Percentiles rank a stretch among this genome's conserved stretches.
Conservation (phyloP, 2,113 vertebrate species). For the Amblyornis subalaris region DNA sequence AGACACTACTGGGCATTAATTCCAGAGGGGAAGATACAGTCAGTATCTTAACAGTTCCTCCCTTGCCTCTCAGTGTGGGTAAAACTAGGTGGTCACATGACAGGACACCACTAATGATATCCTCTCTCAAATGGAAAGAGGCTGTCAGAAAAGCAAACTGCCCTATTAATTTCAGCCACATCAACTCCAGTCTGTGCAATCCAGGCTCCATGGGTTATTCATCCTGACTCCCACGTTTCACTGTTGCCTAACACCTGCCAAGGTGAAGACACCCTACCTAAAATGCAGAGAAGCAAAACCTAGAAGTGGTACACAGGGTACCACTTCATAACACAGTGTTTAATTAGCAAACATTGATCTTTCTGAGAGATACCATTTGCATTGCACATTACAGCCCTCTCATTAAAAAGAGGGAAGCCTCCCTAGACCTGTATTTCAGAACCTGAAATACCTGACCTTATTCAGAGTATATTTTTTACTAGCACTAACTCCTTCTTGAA, state of each 20-base stretch:
- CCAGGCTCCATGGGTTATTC: background rate
- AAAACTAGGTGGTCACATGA: background rate
- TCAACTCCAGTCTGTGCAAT: accelerated
- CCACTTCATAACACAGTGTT: background rate
- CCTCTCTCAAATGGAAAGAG: background rate
- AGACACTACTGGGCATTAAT: background rate
- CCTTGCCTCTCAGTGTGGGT: background rate
- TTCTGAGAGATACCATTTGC: background rate
- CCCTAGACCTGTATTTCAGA: background rate
- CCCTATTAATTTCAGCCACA: background rate
- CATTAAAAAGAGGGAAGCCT: background rate
- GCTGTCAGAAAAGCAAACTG: background rate
- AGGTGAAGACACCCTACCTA: background rate
- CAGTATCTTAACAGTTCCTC: background rate
- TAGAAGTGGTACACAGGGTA: background rate
- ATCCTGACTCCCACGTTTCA: background rate
- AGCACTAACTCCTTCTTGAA: background rate
- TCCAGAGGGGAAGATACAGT: background rate
- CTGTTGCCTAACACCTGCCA: background rate
- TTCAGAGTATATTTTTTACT: background rate
- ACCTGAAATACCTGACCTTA: background rate
- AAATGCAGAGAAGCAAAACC: background rate
- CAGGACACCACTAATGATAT: background rate
- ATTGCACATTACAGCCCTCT: background rate
- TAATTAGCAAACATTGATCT: background rate